These are phyloP conservation scores for Ictalurus furcatus DNA, from an alignment of 2,113 vertebrate species.

Conservation along the genomic window DNA sequence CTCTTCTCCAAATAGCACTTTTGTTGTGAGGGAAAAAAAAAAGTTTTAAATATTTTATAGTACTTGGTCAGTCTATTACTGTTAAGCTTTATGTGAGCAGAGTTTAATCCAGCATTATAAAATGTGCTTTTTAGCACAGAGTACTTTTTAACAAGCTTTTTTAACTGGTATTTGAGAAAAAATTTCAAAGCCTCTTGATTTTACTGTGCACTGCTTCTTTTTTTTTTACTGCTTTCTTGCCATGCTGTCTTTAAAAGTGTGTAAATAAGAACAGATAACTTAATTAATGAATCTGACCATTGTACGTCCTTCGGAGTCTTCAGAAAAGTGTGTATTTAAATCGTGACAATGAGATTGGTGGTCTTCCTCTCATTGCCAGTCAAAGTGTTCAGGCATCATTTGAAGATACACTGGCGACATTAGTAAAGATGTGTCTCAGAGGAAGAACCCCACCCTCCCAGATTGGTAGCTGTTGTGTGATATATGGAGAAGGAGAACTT, in stretches of 20 bases:
- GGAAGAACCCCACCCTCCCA: not conserved
- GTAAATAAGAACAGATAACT: not conserved
- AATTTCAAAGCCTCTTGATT: not conserved
- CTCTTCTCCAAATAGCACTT: not conserved
- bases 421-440: not conserved
- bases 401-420: not conserved
- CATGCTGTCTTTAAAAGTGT: not conserved
- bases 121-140: not conserved
- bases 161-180: not conserved
- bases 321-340: not conserved
- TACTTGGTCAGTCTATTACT: not conserved
- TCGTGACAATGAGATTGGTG: not conserved
- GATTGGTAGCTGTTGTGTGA: not conserved
- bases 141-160: not conserved
- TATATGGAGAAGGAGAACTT: not conserved
- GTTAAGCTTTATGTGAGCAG: not conserved
- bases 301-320: not conserved
- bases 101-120: not conserved
- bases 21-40: not conserved
- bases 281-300: not conserved
- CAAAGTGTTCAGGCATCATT: not conserved
- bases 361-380: not conserved
- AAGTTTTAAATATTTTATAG: not conserved
- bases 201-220: not conserved
- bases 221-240: not conserved